Evolutionary conservation across 2,888 invertebrate species (phyloP), one percentile per base, ranked within the genome.

Genomic region (Lycaena phlaeas): DNA sequence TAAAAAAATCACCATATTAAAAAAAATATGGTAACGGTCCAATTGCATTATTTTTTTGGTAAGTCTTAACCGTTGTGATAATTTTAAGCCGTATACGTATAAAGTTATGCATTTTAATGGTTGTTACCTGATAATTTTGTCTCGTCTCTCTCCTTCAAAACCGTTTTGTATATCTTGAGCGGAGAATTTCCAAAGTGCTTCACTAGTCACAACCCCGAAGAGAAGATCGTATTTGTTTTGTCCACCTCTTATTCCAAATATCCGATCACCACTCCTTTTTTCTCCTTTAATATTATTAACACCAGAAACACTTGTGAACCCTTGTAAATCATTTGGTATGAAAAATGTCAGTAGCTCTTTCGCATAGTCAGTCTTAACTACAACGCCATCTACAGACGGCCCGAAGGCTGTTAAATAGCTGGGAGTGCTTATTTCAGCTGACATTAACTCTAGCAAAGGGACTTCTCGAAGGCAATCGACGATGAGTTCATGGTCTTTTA

Each of bases 381-480:
- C 96, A 41, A 97, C 96, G 38, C 95, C 96, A 64, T 97, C 97
- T 29, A 96, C 94, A 57, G 95, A 95, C 1, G 97, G 97, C 0
- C 97, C 97, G 59, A 97, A 97, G 0, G 94, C 91, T 48, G 92
- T 93, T 36, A 95, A 76, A 64, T 93, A 94, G 40, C 92, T 92
- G 1, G 94, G 94, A 3, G 93, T 90, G 47, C 87, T 88, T 38
- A 93, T 91, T 60, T 92, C 93, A 1, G 92, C 91, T 4, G 87
- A 86, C 79, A 93, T 89, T 3, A 95, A 82, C 51, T 92, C 91
- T 31, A 90, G 89, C 5, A 95, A 73, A 2, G 90, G 87, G 1
- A 91, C 89, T 59, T 93, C 92, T 48, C 94, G 85, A 11, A 95
- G 86, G 59, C 95, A 95, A 64, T 95, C 94, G 11, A 94, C 94